phyloP scores from a whole-genome alignment of 1,140 invertebrate species.

The Drosophila arawakana region DNA sequence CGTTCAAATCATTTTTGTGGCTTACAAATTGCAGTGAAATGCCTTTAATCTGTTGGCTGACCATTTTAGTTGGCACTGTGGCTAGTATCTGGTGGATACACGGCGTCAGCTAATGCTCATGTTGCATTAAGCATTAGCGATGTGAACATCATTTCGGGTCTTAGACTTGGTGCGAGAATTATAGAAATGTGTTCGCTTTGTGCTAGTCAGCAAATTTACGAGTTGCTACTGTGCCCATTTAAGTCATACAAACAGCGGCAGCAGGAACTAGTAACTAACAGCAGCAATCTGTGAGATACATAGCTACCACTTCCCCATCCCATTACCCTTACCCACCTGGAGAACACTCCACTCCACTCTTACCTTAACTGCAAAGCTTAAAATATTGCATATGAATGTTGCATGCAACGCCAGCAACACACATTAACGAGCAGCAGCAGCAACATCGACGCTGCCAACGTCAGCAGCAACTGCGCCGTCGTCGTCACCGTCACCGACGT shows the following conservation, averaged over 20 bases:
- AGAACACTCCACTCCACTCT: neutral
- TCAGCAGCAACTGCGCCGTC: constrained; percentile 9
- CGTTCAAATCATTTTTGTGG: neutral
- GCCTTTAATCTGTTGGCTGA: constrained; percentile 21
- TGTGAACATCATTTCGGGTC: constrained; percentile 54
- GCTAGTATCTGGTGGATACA: neutral
- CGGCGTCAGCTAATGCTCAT: constrained; percentile 31
- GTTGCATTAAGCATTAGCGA: constrained; percentile 40
- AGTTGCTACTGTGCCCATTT: constrained; percentile 60
- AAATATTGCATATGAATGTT: constrained; percentile 75
- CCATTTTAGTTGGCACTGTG: constrained; percentile 2
- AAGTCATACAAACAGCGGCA: constrained; percentile 41
- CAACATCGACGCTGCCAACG: constrained; percentile 20
- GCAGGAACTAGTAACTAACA: constrained; percentile 15
- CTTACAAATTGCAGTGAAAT: constrained; percentile 5
- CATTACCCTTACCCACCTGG: constrained; percentile 3
- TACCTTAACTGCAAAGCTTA: constrained; percentile 41
- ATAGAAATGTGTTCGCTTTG: constrained; percentile 42
- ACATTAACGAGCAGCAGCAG: constrained; percentile 47
- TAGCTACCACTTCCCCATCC: neutral
- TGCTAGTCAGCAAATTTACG: constrained; percentile 52
- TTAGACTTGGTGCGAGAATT: constrained; percentile 41
- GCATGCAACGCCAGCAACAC: constrained; percentile 59
- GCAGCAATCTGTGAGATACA: constrained; percentile 22
- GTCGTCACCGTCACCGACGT: constrained; percentile 11